These are phyloP conservation scores for Muricea muricata DNA, from an alignment of 92 coral and sea anemone species.

Conservation along the genomic window DNA sequence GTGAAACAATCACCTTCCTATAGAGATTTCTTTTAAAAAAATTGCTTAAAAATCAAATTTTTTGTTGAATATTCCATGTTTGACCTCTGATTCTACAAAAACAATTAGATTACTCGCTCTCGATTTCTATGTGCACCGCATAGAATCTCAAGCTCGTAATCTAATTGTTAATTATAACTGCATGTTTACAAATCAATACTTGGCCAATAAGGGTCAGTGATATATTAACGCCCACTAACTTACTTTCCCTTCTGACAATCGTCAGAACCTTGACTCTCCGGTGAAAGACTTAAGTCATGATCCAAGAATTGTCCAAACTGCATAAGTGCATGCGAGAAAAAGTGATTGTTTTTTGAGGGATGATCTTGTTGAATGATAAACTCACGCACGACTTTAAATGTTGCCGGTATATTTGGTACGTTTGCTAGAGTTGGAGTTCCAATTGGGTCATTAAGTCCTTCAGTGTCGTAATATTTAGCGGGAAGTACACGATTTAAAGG, in stretches of 20 bases:
- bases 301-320: constrained; percentile 34
- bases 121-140: too few relatives aligned
- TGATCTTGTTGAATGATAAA: constrained; percentile 9
- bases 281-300: constrained; percentile 8
- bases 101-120: too few relatives aligned
- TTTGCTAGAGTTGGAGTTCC: background rate
- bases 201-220: too few relatives aligned
- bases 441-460: constrained; percentile 17
- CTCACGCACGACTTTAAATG: constrained; percentile 20
- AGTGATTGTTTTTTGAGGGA: background rate
- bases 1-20: too few relatives aligned
- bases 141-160: too few relatives aligned
- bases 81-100: too few relatives aligned
- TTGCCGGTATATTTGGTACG: constrained; percentile 2
- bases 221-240: too few relatives aligned
- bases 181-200: too few relatives aligned
- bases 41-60: too few relatives aligned
- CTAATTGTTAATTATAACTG: too few relatives aligned
- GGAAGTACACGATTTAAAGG: background rate
- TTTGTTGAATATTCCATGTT: too few relatives aligned
- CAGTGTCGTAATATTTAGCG: constrained; percentile 9
- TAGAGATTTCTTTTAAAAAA: too few relatives aligned
- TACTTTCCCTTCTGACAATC: constrained; percentile 6
- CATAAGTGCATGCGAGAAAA: constrained; percentile 11
- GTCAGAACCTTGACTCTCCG: constrained; percentile 15